A percentile compares a stretch with the other conserved stretches of the same genome.
These are phyloP conservation scores for Calidris pugnax DNA, from an alignment of 2,113 vertebrate species.

Conservation along the genomic window DNA sequence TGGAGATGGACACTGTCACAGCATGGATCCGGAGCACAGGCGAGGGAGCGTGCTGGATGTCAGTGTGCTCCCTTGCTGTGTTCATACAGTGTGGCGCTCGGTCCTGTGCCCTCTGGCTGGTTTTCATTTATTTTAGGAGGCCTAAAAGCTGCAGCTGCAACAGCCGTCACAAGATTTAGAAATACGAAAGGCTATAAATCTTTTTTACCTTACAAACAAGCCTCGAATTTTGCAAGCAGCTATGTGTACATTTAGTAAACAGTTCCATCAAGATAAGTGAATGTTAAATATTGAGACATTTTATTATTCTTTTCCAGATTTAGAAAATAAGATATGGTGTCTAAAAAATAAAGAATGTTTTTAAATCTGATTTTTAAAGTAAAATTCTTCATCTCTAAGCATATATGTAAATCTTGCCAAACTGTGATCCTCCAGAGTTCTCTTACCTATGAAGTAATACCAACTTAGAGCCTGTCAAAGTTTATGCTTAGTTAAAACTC, in stretches of 20 bases:
- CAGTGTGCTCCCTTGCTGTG: not conserved
- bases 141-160: not conserved
- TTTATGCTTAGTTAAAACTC: not conserved
- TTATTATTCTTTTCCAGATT: not conserved
- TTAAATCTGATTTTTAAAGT: not conserved
- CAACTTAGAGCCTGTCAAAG: not conserved
- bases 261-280: not conserved
- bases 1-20: not conserved
- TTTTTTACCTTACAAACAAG: not conserved
- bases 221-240: not conserved
- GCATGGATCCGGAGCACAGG: not conserved
- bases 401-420: not conserved
- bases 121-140: not conserved
- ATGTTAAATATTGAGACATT: not conserved
- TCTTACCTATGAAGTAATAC: not conserved
- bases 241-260: not conserved
- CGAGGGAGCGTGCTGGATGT: not conserved
- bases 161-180: not conserved
- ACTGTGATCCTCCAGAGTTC: not conserved
- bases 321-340: not conserved
- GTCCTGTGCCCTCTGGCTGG: not conserved
- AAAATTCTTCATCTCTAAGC: not conserved
- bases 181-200: not conserved
- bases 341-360: not conserved
- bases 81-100: not conserved